Evolutionary conservation across 35 echinoderm and acorn worm species (phyloP).

Genomic region (Nesometra sesokonis): DNA sequence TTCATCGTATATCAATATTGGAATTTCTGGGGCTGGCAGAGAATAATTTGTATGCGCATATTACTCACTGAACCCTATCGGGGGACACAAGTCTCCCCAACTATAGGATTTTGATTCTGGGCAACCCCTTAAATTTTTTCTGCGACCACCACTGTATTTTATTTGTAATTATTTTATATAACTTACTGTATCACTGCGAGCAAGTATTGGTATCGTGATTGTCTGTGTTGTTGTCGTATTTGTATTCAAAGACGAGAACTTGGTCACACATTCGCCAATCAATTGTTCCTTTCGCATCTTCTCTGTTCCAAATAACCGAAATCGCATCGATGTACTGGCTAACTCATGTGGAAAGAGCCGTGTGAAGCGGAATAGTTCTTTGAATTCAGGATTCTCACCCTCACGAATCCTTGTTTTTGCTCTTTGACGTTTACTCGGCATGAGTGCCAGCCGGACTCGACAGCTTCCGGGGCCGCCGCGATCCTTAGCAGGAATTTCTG

Average conservation of each 20-base stretch:
- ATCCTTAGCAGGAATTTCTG: constrained; percentile 64
- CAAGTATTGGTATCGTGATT: neutral
- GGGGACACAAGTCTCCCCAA: no score
- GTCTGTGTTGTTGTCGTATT: neutral
- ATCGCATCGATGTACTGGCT: constrained; percentile 51
- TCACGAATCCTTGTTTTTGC: constrained; percentile 89
- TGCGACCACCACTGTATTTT: no score
- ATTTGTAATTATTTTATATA: no score
- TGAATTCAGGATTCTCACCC: constrained; percentile 62
- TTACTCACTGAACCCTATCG: no score
- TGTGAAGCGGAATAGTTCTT: constrained; percentile 92
- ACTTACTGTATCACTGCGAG: neutral
- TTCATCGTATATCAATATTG: no score
- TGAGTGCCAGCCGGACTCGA: constrained; percentile 60
- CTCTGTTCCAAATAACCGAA: constrained; percentile 74
- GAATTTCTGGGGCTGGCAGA: no score
- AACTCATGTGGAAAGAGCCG: constrained; percentile 86
- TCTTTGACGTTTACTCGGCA: constrained; percentile 70
- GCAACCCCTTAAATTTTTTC: no score
- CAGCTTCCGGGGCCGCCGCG: constrained; percentile 65
- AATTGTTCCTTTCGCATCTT: constrained; percentile 82
- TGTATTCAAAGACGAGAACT: constrained; percentile 82
- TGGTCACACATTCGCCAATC: constrained; percentile 80
- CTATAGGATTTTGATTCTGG: no score
- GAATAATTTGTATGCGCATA: no score